Evolutionary conservation across 2,113 vertebrate species (phyloP), one percentile per base, ranked within the genome.

Genomic region (Phrynosoma blainvillii): DNA sequence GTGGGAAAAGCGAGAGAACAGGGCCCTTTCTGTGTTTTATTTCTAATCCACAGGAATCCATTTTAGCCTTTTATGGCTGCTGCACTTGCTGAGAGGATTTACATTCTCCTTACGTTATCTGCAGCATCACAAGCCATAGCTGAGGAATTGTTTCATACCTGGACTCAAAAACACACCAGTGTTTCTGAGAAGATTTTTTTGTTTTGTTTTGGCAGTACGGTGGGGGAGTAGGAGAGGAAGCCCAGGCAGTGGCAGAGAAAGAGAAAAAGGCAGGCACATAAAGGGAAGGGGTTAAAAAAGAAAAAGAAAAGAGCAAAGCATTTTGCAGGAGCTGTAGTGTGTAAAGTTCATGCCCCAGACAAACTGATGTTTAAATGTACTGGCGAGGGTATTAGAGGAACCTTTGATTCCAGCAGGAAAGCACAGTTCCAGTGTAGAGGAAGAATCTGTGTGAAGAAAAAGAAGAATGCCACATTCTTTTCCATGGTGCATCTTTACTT

Each of bases 61-160:
- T 93, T 95, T 93, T 92, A 89, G 94, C 96, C 96, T 97, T 97
- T 97, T 96, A 96, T 94, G 96, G 96, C 90, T 89, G 86, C 90
- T 96, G 96, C 96, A 96, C 94, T 96, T 96, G 96, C 96, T 96
- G 95, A 96, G 94, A 94, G 90, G 94, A 96, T 95, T 96, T 94
- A 96, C 95, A 89, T 93, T 94, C 96, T 93, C 93, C 62, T 91
- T 95, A 92, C 95, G 90, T 93, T 96, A 96, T 96, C 95, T 90
- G 89, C 94, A 95, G 93, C 95, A 87, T 96, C 88, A 86, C 94
- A 92, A 82, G 92, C 93, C 85, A 88, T 36, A 88, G 82, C 90
- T 79, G 2, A 79, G 92, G 90, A 90, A 89, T 91, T 92, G 86
- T 94, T 93, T 93, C 92, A 88, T 91, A 93, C 95, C 93, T 90